Evolutionary conservation across 1,140 invertebrate genomes (phyloP), one percentile per base, ranked within the genome.

Genomic region (Camponotus pennsylvanicus): DNA sequence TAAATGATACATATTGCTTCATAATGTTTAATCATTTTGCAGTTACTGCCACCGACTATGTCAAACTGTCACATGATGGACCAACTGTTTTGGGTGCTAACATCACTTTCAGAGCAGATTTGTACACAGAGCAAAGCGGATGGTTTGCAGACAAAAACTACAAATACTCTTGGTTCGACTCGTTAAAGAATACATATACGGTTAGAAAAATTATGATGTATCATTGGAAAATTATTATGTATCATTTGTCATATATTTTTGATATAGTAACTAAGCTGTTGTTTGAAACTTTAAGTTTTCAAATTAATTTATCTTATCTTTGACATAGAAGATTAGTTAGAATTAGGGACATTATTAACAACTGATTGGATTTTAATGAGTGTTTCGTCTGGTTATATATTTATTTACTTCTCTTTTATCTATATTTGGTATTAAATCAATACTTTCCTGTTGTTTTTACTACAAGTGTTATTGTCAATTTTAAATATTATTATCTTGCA

Each of bases 51-150:
- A 86, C 66, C 18, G 85, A 85, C 7, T 89, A 92, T 85, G 92
- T 96, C 32, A 92, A 87, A 86, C 86, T 97, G 52, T 92, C 92
- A 1, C 95, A 96, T 66, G 95, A 97, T 95, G 96, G 96, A 27
- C 97, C 96, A 85, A 95, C 96, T 37, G 96, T 97, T n/a, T 92
- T 96, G 66, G 97, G 97, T 49, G 96, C 96, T 11, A 96, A 95
- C 82, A 95, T 97, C 57, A 96, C 96, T 69, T 97, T 97, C 91
- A 96, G 92, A 90, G 97, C 96, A n/a, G 95, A 95, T 86, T 92
- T 97, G 7, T 94, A 93, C 64, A 92, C 94, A 27, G 91, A 92
- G 55, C 86, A 94, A 45, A 82, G 2, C 92, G 95, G 83, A 21
- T 27, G 27, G 27, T 27, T 27, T 27, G 94, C 95, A 18, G 13